Percentiles rank a stretch among this genome's conserved stretches.
phyloP scores from a whole-genome alignment of 2,797 vertebrate genomes.

The Smutsia gigantea region DNA sequence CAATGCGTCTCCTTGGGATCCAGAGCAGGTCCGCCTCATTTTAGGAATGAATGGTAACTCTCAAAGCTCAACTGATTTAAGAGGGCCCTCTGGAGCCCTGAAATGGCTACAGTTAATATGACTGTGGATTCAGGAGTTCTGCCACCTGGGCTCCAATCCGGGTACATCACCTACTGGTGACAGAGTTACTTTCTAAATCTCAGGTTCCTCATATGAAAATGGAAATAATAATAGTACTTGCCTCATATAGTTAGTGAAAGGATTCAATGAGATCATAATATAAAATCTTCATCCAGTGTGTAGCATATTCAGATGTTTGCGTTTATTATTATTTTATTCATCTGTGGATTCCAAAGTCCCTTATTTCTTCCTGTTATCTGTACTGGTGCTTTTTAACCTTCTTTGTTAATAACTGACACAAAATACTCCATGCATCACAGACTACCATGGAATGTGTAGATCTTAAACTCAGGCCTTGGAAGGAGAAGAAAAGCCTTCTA shows the following conservation, averaged over 20 bases:
- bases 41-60: not conserved
- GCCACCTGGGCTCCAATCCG: not conserved
- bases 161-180: not conserved
- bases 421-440: not conserved
- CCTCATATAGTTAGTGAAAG: not conserved
- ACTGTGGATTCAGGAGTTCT: not conserved
- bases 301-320: not conserved
- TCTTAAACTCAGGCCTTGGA: not conserved
- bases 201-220: not conserved
- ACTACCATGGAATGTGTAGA: not conserved
- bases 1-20: not conserved
- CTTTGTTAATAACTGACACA: not conserved
- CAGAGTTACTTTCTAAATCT: not conserved
- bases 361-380: not conserved
- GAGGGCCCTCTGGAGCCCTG: not conserved
- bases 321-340: not conserved
- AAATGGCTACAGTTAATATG: not conserved
- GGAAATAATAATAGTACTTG: not conserved
- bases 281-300: not conserved
- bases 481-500: not conserved
- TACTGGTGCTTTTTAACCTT: not conserved
- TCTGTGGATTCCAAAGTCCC: slow-evolving; percentile 5
- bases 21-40: not conserved
- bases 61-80: not conserved
- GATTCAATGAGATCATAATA: not conserved